Conservation (phyloP, 2,113 vertebrate genomes). For the Pollachius pollachius region DNA sequence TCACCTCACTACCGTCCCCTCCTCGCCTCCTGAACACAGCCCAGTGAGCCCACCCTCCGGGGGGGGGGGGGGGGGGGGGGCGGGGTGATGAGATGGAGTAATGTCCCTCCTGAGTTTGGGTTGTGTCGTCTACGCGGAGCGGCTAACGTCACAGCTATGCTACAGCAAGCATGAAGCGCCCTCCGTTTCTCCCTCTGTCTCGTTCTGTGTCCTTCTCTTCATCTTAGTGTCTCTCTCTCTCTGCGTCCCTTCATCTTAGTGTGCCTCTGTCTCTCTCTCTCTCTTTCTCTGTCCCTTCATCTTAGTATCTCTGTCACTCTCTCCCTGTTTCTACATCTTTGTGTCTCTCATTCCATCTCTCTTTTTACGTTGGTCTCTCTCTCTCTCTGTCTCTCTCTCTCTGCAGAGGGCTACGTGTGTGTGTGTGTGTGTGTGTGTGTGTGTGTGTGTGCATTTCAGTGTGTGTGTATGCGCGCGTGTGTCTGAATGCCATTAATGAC, state of each 20-base stretch:
- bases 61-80: too few species aligned
- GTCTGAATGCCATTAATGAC: too few species aligned
- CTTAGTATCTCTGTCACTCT: too few species aligned
- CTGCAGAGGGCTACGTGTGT: too few species aligned
- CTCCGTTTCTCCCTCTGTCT: background rate
- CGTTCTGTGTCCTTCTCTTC: background rate
- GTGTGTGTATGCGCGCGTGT: too few species aligned
- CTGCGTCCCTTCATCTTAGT: background rate
- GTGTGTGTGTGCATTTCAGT: too few species aligned
- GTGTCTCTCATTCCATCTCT: too few species aligned
- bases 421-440: too few species aligned
- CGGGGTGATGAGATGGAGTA: constrained; percentile 1
- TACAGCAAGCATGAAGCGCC: constrained; percentile 40
- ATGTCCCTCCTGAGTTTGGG: too few species aligned
- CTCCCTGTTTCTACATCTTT: too few species aligned
- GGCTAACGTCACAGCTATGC: constrained; percentile 33
- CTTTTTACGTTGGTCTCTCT: background rate
- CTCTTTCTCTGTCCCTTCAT: too few species aligned
- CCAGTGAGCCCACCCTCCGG: background rate
- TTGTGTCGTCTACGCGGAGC: constrained; percentile 33
- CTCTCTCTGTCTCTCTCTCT: background rate
- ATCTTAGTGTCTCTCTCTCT: background rate
- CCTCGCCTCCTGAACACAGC: background rate
- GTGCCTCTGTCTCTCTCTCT: too few species aligned
- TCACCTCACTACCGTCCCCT: constrained; percentile 8